These are phyloP conservation scores for Anthopleura sola DNA, from an alignment of 64 coral and sea anemone species.

Conservation along the genomic window DNA sequence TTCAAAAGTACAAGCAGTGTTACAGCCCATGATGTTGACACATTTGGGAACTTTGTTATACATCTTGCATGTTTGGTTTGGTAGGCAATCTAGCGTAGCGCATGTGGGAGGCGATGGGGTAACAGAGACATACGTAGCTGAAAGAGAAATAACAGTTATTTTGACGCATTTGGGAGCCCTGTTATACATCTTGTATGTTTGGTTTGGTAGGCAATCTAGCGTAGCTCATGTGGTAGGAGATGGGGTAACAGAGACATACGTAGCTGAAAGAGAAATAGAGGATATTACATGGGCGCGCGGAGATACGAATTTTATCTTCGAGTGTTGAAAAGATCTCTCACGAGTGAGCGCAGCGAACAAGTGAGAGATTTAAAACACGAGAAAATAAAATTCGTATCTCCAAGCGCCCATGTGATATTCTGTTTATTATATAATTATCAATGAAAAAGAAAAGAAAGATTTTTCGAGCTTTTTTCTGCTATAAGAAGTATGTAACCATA, in stretches of 20 bases:
- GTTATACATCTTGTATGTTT: slow-evolving; percentile 33
- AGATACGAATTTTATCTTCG: no score
- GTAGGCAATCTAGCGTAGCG: neutral
- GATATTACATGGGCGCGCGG: no score
- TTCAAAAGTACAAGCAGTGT: slow-evolving; percentile 33
- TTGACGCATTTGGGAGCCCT: slow-evolving; percentile 31
- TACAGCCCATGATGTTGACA: slow-evolving; percentile 19
- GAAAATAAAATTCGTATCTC: no score
- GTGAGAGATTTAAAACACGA: no score
- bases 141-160: no score
- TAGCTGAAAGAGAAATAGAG: neutral
- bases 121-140: neutral
- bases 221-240: neutral
- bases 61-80: slow-evolving; percentile 31
- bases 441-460: no score
- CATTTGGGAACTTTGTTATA: slow-evolving; percentile 38
- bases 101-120: neutral
- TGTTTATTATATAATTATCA: no score
- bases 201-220: neutral
- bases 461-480: no score
- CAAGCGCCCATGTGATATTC: no score
- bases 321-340: no score
- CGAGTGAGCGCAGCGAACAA: no score
- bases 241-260: neutral
- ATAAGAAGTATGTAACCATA: no score